phyloP scores from a whole-genome alignment of 2,888 invertebrate genomes.

The Scaptomyza tumidula region DNA sequence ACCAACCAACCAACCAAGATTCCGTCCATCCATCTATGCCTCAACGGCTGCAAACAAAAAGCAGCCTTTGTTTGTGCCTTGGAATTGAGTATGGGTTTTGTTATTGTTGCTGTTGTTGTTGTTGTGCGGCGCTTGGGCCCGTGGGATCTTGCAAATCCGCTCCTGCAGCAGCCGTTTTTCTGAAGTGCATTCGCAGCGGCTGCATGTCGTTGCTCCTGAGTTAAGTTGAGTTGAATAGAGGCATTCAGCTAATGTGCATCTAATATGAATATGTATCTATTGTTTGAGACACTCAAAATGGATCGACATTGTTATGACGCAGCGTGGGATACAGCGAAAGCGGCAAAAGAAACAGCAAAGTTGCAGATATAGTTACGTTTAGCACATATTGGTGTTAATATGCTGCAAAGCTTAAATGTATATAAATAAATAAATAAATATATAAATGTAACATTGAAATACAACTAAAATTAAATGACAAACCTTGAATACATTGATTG shows the following conservation, averaged over 20 bases:
- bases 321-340: slow-evolving; percentile 60
- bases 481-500: too few relatives aligned
- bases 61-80: slow-evolving; percentile 64
- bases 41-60: slow-evolving; percentile 62
- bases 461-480: too few relatives aligned
- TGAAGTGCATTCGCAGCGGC: slow-evolving; percentile 52
- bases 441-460: too few relatives aligned
- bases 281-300: slow-evolving; percentile 63
- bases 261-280: slow-evolving; percentile 80
- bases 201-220: slow-evolving; percentile 64
- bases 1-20: slow-evolving; percentile 24
- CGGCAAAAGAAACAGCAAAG: background rate
- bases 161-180: slow-evolving; percentile 38
- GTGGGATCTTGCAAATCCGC: slow-evolving; percentile 30
- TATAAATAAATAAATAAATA: too few relatives aligned
- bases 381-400: background rate
- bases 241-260: slow-evolving; percentile 81
- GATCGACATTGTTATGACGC: slow-evolving; percentile 45
- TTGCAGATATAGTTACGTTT: background rate
- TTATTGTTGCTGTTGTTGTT: background rate
- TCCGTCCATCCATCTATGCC: slow-evolving; percentile 52
- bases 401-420: too few relatives aligned
- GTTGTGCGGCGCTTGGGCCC: slow-evolving; percentile 20
- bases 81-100: slow-evolving; percentile 7
- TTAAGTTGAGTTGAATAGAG: slow-evolving; percentile 39